Percentiles rank a stretch among this genome's conserved stretches.
Conservation (phyloP, 2,888 invertebrate genomes). For the Conus canariensis region DNA sequence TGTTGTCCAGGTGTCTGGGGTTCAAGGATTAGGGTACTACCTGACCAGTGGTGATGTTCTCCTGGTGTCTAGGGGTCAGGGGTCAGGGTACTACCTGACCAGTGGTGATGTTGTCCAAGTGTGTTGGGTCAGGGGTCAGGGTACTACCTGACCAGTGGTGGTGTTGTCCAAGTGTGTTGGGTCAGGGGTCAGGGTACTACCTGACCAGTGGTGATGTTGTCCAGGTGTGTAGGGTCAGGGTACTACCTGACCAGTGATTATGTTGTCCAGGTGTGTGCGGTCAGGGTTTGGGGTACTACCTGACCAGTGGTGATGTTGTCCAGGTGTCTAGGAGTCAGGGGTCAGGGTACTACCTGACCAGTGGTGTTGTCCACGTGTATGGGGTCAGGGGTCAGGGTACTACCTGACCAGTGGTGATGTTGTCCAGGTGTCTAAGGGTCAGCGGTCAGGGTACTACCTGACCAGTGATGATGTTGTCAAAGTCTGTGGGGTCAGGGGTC, state of each 20-base stretch:
- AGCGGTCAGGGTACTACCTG: not conserved
- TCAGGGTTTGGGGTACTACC: not conserved
- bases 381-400: too few species aligned
- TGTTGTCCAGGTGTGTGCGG: not conserved
- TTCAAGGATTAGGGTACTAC: too few species aligned
- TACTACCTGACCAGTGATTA: not conserved
- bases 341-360: not conserved
- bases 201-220: not conserved
- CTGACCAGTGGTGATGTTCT: not conserved
- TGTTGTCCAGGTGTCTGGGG: too few species aligned
- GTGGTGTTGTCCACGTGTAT: too few species aligned
- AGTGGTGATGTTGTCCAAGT: too few species aligned
- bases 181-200: not conserved
- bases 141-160: not conserved
- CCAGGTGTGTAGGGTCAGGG: not conserved
- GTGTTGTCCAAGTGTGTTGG: too few species aligned
- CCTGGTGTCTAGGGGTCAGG: not conserved
- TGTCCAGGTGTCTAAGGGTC: not conserved
- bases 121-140: too few species aligned
- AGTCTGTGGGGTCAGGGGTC: not conserved
- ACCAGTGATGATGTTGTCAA: too few species aligned
- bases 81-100: not conserved
- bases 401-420: not conserved
- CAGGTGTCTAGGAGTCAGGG: not conserved
- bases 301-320: too few species aligned